Evolutionary conservation across 2,888 invertebrate species (phyloP), one percentile per base, ranked within the genome.

Genomic region (Glaucopsyche alexis): DNA sequence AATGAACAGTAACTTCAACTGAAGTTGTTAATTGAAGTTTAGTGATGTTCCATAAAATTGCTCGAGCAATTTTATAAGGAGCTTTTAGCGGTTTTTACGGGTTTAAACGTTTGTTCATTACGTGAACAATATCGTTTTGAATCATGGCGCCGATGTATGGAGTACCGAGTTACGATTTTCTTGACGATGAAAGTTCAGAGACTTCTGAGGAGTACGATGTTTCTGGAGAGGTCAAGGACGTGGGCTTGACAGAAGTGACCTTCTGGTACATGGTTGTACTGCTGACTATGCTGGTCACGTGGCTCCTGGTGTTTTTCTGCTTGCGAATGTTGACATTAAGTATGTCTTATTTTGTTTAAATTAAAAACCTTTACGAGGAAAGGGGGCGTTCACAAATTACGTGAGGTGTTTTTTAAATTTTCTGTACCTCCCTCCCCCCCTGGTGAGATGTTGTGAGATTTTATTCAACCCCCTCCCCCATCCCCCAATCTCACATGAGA

Each of bases 191-290:
- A 8, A 75, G 47, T 47, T 47, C 13, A 47, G 47, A 79, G 4
- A 71, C 73, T 9, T 78, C 82, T 7, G 74, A 78, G 7, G 72
- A 65, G 3, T 71, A 55, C 14, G 38, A 45, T 45, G 64, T 50
- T 67, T 7, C 50, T 7, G 77, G 78, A 3, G 82, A 81, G 3
- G 77, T 73, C 0, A 81, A 71, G 11, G 77, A 83, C 0, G 70
- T 77, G 0, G 79, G 75, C 7, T 70, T 88, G 16, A 81, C 81
- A 0, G 79, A 88, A 40, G 85, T 91, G 84, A 85, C 89, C 0
- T 84, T 91, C 65, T 91, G 89, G 89, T 92, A 92, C 74, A 82
- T 87, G 82, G 78, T 90, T 5, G 82, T 87, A 9, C 78, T 92
- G 71, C 73, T 91, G 0, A 80, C 76, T 5, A 85, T 92, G 85